Evolutionary conservation across 2,113 vertebrate genomes (phyloP).

Genomic region (Amazona vittata): DNA sequence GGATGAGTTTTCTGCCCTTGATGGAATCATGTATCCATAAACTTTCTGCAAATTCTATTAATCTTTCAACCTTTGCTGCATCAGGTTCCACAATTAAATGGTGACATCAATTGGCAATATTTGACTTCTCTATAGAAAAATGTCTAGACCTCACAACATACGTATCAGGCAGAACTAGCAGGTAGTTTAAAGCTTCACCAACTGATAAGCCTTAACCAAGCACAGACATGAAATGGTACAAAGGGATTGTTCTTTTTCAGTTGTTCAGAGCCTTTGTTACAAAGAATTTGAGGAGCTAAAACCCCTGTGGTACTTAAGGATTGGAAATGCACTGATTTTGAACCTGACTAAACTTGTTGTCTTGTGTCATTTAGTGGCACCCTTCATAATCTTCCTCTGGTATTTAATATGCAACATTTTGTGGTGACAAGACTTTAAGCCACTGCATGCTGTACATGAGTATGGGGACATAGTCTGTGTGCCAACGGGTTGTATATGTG

Average conservation of each 20-base stretch:
- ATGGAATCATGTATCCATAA: background rate
- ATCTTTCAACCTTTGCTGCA: background rate
- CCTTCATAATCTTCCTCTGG: background rate
- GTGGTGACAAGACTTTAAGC: background rate
- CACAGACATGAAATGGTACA: background rate
- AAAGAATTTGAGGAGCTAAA: background rate
- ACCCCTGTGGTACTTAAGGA: background rate
- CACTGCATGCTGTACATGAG: background rate
- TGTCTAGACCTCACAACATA: background rate
- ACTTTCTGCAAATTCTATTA: background rate
- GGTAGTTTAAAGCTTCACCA: background rate
- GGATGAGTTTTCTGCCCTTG: background rate
- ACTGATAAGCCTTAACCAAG: background rate
- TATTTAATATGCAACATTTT: background rate
- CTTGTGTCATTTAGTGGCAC: background rate
- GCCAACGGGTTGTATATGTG: background rate
- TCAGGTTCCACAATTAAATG: background rate
- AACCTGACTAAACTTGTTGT: background rate
- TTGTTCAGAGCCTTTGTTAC: background rate
- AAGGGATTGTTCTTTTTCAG: background rate
- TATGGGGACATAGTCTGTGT: rapidly evolving
- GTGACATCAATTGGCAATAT: background rate
- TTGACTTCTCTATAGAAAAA: background rate
- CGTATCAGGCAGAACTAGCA: rapidly evolving
- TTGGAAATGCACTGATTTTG: background rate